Percentiles rank a stretch among this genome's conserved stretches.
Evolutionary conservation across 2,888 invertebrate species (phyloP).

Genomic region (Platycnemis pennipes): DNA sequence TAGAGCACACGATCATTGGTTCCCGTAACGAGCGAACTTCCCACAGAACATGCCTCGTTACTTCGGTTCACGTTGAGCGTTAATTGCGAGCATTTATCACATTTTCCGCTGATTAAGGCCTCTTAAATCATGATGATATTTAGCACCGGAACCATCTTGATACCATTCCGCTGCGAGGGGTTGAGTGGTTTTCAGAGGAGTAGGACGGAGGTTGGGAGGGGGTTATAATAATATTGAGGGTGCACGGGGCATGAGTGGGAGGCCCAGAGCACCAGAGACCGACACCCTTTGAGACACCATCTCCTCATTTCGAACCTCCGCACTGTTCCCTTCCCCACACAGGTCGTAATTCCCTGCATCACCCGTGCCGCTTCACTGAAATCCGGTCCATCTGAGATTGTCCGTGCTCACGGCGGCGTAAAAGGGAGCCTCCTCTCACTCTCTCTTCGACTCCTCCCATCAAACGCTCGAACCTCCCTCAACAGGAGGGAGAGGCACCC

Average conservation of each 20-base stretch:
- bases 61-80: background rate
- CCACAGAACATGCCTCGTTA: background rate
- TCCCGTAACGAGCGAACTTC: background rate
- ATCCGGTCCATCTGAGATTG: conserved; percentile 50
- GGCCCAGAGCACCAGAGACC: no score
- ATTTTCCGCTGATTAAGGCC: background rate
- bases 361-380: conserved; percentile 34
- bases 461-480: no score
- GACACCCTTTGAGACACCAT: no score
- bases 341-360: conserved; percentile 16
- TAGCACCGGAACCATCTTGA: background rate
- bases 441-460: background rate
- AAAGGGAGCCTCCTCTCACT: background rate
- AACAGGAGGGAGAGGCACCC: background rate
- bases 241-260: no score
- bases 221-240: no score
- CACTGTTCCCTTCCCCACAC: background rate
- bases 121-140: background rate
- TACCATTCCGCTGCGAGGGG: background rate
- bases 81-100: background rate
- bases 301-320: no score
- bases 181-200: no score
- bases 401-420: background rate
- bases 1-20: background rate
- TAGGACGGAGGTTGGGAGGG: no score